Evolutionary conservation across 2,888 invertebrate genomes (phyloP).

Genomic region (Ophonus ardosiacus): DNA sequence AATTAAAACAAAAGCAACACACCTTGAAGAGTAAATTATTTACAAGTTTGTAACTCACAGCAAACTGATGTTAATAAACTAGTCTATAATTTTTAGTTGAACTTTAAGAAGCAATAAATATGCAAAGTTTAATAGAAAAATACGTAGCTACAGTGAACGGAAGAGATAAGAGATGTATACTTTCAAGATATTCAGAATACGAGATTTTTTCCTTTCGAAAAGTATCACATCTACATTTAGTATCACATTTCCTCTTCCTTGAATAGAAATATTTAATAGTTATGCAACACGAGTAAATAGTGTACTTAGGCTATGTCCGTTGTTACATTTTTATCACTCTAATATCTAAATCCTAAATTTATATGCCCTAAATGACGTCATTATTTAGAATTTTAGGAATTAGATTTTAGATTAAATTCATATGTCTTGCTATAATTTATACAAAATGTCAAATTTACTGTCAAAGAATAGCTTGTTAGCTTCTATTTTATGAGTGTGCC

Average conservation of each 20-base stretch:
- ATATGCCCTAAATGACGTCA: too few species aligned
- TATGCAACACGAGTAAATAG: too few species aligned
- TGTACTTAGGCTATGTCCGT: too few species aligned
- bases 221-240: neutral
- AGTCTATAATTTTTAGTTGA: constrained; percentile 44
- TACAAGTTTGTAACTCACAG: constrained; percentile 44
- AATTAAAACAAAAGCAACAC: constrained; percentile 55
- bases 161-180: neutral
- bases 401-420: too few species aligned
- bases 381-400: too few species aligned
- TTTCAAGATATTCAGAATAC: neutral
- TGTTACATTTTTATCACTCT: too few species aligned
- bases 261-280: neutral
- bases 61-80: constrained; percentile 43
- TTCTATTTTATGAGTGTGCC: too few species aligned
- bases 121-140: constrained; percentile 54
- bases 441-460: too few species aligned
- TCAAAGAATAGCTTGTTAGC: too few species aligned
- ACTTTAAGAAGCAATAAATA: constrained; percentile 56
- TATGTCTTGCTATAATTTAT: too few species aligned
- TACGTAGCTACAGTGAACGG: constrained; percentile 28
- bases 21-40: constrained; percentile 49
- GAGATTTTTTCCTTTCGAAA: neutral
- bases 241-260: neutral
- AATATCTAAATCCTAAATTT: too few species aligned